Percentiles rank a stretch among this genome's conserved stretches.
Evolutionary conservation across 2,888 invertebrate genomes (phyloP).

Genomic region (Cantharis flavilabris): DNA sequence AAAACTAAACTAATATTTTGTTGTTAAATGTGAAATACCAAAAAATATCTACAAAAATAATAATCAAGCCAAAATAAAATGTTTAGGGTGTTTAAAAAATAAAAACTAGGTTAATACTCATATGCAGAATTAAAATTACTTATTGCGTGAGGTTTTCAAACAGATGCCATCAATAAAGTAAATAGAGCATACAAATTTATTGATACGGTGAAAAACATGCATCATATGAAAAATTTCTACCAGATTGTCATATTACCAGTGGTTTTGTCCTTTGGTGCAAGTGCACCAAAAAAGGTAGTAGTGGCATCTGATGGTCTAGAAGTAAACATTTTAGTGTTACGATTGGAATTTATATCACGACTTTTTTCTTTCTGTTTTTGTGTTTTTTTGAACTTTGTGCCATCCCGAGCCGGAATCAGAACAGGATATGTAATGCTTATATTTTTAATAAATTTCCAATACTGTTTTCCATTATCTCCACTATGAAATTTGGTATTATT

Average conservation of each 20-base stretch:
- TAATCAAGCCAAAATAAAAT: not conserved
- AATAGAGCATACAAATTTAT: not conserved
- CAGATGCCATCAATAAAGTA: constrained; percentile 42
- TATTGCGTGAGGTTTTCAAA: constrained; percentile 16
- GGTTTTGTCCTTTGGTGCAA: constrained; percentile 33
- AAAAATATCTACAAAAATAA: not conserved
- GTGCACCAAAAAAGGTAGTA: constrained; percentile 30
- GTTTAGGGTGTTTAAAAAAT: constrained; percentile 17
- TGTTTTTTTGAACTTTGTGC: constrained; percentile 48
- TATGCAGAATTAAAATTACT: constrained; percentile 20
- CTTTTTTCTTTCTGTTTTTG: constrained; percentile 56
- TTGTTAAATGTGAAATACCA: not conserved
- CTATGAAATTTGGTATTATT: constrained; percentile 48
- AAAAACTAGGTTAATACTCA: constrained; percentile 24
- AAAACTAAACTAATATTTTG: constrained; percentile 33
- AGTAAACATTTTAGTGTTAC: constrained; percentile 50
- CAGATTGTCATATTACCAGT: constrained; percentile 34
- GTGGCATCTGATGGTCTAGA: constrained; percentile 45
- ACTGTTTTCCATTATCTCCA: constrained; percentile 47
- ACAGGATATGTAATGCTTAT: constrained; percentile 70
- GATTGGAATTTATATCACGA: constrained; percentile 54
- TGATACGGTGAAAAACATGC: constrained; percentile 6
- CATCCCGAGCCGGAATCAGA: constrained; percentile 58
- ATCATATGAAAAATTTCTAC: constrained; percentile 13
- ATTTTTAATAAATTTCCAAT: constrained; percentile 53